Evolutionary conservation across 1,140 invertebrate genomes (phyloP).

Genomic region (Drosophila nasuta): DNA sequence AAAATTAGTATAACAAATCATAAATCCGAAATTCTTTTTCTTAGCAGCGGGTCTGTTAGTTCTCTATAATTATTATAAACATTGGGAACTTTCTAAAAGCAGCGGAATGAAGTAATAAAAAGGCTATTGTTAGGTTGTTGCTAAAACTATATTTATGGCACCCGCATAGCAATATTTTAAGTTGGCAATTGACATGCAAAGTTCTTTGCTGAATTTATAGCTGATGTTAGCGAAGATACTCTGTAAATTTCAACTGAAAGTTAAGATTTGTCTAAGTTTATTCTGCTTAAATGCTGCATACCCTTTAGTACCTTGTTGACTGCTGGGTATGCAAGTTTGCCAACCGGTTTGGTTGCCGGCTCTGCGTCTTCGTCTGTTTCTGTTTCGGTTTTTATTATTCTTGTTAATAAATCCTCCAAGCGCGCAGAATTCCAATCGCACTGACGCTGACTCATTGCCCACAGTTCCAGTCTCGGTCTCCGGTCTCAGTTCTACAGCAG

Average conservation of each 20-base stretch:
- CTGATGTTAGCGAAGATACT: background rate
- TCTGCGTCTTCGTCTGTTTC: conserved; percentile 47
- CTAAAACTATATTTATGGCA: conserved; percentile 2
- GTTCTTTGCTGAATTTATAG: background rate
- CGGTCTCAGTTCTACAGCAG: conserved; percentile 31
- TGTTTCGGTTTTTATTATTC: conserved; percentile 73
- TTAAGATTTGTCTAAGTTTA: background rate
- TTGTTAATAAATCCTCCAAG: conserved; percentile 83
- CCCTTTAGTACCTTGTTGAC: background rate
- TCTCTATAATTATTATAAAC: background rate
- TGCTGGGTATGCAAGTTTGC: conserved; percentile 20
- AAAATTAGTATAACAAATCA: too few relatives aligned
- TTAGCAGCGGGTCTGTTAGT: too few relatives aligned
- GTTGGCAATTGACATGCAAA: background rate
- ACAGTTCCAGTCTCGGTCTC: conserved; percentile 32
- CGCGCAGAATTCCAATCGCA: conserved; percentile 79
- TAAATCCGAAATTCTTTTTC: too few relatives aligned
- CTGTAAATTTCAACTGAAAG: background rate
- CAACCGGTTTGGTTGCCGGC: conserved; percentile 66
- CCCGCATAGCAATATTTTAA: conserved; percentile 8
- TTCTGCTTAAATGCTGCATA: background rate
- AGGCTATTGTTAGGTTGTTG: background rate
- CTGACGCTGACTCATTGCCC: conserved; percentile 58
- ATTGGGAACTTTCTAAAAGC: background rate
- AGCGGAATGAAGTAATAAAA: background rate